Percentiles rank a stretch among this genome's conserved stretches.
Evolutionary conservation across 1,140 invertebrate species (phyloP).

Genomic region (Planococcus citri): DNA sequence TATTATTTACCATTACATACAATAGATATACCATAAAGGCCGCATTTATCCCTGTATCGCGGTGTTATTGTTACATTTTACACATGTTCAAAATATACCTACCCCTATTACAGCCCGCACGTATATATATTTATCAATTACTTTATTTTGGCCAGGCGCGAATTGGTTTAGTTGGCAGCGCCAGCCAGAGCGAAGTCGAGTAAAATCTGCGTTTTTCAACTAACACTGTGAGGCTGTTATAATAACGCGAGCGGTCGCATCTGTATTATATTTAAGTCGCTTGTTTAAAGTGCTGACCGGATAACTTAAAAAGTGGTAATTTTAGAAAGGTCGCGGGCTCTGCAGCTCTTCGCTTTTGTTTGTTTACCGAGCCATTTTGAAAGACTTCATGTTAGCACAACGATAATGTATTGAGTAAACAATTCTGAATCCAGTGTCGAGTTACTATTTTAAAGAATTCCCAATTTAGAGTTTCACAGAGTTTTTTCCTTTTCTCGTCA

Average conservation of each 20-base stretch:
- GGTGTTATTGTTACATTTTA: not conserved
- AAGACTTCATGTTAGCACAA: not conserved
- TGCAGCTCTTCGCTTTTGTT: too few relatives aligned
- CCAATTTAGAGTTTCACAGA: not conserved
- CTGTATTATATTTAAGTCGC: not conserved
- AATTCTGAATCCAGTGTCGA: conserved; percentile 18
- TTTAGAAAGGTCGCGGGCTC: not conserved
- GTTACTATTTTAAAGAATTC: conserved; percentile 10
- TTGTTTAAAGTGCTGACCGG: not conserved
- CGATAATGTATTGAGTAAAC: conserved; percentile 11
- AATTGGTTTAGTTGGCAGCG: too few relatives aligned
- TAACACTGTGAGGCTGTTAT: too few relatives aligned
- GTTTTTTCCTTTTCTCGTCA: not conserved
- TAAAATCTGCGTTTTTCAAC: not conserved
- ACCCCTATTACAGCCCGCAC: not conserved
- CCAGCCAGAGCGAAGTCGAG: too few relatives aligned
- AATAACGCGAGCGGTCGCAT: not conserved
- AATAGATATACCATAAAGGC: not conserved
- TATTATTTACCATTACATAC: conserved; percentile 4
- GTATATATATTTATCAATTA: not conserved
- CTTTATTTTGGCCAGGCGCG: not conserved
- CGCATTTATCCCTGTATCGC: not conserved
- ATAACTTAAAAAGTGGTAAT: conserved; percentile 1
- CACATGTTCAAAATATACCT: not conserved
- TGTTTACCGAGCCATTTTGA: conserved; percentile 13